A percentile compares a stretch with the other conserved stretches of the same genome.
These are phyloP conservation scores for Coilia nasus DNA, from an alignment of 2,797 vertebrate genomes.

Conservation along the genomic window DNA sequence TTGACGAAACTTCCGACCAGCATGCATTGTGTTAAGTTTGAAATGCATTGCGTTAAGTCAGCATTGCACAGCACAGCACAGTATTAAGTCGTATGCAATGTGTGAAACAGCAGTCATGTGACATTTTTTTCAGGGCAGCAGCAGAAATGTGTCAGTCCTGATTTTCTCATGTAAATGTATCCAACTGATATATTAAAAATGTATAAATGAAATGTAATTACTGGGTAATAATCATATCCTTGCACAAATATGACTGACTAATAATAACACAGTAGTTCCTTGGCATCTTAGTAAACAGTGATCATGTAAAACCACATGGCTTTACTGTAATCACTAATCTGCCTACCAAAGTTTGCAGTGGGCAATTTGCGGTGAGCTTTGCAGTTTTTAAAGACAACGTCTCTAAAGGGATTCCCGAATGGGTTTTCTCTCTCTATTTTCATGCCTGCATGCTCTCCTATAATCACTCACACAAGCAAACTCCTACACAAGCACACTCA, in stretches of 20 bases:
- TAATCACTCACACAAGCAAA: conserved; percentile 7
- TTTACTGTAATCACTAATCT: background rate
- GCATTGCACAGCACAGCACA: too few relatives aligned
- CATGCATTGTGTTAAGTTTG: too few relatives aligned
- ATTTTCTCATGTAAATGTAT: background rate
- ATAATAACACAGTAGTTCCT: background rate
- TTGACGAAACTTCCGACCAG: too few relatives aligned
- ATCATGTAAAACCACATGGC: background rate
- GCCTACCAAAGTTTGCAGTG: background rate
- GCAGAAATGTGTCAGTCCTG: background rate
- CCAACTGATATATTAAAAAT: background rate
- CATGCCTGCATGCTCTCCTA: conserved; percentile 3
- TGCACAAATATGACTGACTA: background rate
- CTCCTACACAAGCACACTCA: background rate
- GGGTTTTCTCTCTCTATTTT: background rate
- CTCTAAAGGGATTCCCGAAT: background rate
- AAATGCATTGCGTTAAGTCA: too few relatives aligned
- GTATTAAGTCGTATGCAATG: too few relatives aligned
- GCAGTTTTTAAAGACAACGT: background rate
- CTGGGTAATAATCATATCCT: background rate
- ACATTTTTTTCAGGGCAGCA: background rate
- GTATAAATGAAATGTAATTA: background rate
- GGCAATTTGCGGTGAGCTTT: background rate
- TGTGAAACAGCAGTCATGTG: background rate
- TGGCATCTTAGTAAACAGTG: background rate